phyloP scores from a whole-genome alignment of 2,797 vertebrate genomes.

The Chrosomus eos region DNA sequence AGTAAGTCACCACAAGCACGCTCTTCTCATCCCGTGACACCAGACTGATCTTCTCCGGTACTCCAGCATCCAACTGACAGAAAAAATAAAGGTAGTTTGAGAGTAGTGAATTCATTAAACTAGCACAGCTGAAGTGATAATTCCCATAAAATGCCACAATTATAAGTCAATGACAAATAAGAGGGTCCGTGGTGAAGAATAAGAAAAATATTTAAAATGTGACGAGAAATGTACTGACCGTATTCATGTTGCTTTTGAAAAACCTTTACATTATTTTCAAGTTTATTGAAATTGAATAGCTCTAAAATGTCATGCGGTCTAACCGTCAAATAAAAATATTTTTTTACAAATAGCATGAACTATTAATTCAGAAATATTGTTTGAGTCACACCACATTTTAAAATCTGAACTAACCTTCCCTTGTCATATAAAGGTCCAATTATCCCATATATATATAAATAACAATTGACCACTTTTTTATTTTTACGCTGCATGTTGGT shows the following conservation, averaged over 20 bases:
- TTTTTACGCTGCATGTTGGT: too few species aligned
- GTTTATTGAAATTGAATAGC: neutral
- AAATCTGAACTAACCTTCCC: neutral
- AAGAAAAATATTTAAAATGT: neutral
- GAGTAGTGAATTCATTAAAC: neutral
- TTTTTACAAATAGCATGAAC: too few species aligned
- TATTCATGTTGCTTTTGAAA: neutral
- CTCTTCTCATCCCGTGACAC: conserved; percentile 99
- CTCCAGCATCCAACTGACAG: conserved; percentile 92
- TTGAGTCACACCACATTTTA: neutral
- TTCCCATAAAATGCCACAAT: neutral
- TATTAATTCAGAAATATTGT: neutral
- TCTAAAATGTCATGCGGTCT: neutral
- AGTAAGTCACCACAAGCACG: conserved; percentile 97
- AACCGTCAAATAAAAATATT: neutral
- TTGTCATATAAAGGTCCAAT: neutral
- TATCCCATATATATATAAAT: too few species aligned
- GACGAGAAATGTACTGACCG: neutral
- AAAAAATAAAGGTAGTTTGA: neutral
- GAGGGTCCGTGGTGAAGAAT: neutral
- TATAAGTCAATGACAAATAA: neutral
- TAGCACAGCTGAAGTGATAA: neutral
- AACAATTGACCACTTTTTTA: too few species aligned
- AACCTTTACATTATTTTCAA: neutral
- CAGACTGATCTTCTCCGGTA: conserved; percentile 99